Base-by-base conservation (phyloP, 2,797 vertebrate genomes). In the Ataeniobius toweri region DNA sequence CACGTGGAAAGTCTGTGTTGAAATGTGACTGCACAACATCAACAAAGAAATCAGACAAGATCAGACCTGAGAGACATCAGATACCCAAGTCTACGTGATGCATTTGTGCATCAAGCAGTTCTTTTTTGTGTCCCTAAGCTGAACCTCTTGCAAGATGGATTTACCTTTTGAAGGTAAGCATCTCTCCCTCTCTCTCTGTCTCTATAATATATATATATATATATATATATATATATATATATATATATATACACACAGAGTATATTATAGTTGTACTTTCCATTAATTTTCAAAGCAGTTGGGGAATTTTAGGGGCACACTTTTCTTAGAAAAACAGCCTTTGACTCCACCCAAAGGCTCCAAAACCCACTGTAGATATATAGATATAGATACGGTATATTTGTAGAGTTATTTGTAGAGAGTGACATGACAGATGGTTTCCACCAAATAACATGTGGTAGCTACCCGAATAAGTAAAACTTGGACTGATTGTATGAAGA, bases 1-100 rank as follows among this genome's bases (percentile, higher is more conserved):
- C 74, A 70, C 69, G 22, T 70, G 82, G 56, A 3, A 18, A 20
- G 61, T 63, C 71, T 77, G 63, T 78, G 82, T 73, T 83, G 85
- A 89, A 88, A 91, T 90, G 87, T 88, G 83, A 89, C 91, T 91
- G 91, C 91, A 90, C 89, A 92, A 91, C 87, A 89, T 88, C 88
- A 88, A 91, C 84, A 88, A 88, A 84, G 6, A 88, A 88, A 87
- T 91, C 89, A 83, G 84, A 71, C 75, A 87, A 83, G 89, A 89
- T 93, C 90, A 90, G 87, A 92, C 88, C 67, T 79, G 77, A 50
- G 80, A 85, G 80, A 90, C 90, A 91, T 93, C 90, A 93, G 79
- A 90, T 83, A 85, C 61, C 69, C 39, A 76, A 82, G 91, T 92
- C 71, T 79, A 91, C 90, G 91, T 92, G 86, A 88, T 91, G 85